phyloP scores from a whole-genome alignment of 2,797 vertebrate species.

The Pipistrellus pipistrellus region DNA sequence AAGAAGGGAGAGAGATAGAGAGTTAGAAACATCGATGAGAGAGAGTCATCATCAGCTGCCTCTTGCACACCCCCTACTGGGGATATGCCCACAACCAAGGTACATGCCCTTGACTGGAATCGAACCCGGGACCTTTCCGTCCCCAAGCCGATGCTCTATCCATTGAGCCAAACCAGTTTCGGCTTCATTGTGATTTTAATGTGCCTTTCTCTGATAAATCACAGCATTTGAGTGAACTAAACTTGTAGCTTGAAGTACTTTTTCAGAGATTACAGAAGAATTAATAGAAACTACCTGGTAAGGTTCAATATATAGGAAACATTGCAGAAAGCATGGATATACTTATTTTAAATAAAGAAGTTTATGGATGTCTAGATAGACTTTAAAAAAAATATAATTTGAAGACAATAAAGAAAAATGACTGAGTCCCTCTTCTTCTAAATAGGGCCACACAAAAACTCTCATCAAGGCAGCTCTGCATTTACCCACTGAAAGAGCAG shows the following conservation, averaged over 20 bases:
- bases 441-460: not conserved
- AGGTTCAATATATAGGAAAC: not conserved
- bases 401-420: constrained; percentile 21
- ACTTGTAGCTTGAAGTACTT: not conserved
- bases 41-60: no score
- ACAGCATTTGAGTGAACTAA: not conserved
- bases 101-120: no score
- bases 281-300: not conserved
- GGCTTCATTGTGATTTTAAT: not conserved
- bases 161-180: no score
- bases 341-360: not conserved
- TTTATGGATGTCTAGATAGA: not conserved
- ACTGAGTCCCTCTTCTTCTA: constrained; percentile 19
- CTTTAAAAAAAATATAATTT: constrained; percentile 42
- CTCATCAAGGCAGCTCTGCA: not conserved
- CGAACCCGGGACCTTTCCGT: no score
- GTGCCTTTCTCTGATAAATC: not conserved
- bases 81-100: no score
- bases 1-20: no score
- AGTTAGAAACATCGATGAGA: no score
- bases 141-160: no score
- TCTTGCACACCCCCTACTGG: no score
- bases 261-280: constrained; percentile 14
- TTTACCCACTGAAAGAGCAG: not conserved
- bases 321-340: not conserved